Evolutionary conservation across 2,888 invertebrate species (phyloP).

Genomic region (Drosophila mayaguana): DNA sequence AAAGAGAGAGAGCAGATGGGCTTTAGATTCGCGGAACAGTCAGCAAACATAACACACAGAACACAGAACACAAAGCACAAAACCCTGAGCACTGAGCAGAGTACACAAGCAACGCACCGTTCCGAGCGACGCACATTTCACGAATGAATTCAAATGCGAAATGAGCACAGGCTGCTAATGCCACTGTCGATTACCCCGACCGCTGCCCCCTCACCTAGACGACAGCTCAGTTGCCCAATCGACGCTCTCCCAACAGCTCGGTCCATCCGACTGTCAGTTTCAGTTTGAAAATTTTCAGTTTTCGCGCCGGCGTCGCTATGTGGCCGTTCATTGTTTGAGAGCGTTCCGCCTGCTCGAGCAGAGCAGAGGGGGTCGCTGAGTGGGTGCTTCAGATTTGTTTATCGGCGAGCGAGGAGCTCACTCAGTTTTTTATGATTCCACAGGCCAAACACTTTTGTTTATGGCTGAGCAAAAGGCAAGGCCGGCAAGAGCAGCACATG

Average conservation of each 20-base stretch:
- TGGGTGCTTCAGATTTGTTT: conserved; percentile 64
- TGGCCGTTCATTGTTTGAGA: conserved; percentile 5
- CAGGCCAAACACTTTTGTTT: conserved; percentile 58
- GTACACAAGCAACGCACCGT: conserved; percentile 49
- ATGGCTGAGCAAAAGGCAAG: conserved; percentile 53
- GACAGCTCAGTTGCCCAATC: neutral
- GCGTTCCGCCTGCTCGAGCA: neutral
- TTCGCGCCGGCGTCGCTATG: conserved; percentile 48
- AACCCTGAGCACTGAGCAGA: conserved; percentile 3
- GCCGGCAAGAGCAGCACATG: conserved; percentile 51
- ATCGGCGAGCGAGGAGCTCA: conserved; percentile 44
- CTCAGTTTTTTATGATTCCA: conserved; percentile 23
- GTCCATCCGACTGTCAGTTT: conserved; percentile 46
- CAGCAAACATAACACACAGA: conserved; percentile 50
- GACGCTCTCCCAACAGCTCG: conserved; percentile 11
- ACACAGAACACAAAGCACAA: conserved; percentile 12
- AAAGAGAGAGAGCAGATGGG: neutral
- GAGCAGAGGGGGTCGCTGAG: conserved; percentile 3
- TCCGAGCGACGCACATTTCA: conserved; percentile 77
- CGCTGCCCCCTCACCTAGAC: neutral
- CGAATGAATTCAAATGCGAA: conserved; percentile 79
- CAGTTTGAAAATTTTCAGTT: conserved; percentile 34
- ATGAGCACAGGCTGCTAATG: conserved; percentile 64
- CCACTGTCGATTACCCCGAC: conserved; percentile 13
- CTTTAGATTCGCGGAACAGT: conserved; percentile 9